Evolutionary conservation across 2,797 vertebrate genomes (phyloP), one percentile per base, ranked within the genome.

Genomic region (Danio jaintianensis): DNA sequence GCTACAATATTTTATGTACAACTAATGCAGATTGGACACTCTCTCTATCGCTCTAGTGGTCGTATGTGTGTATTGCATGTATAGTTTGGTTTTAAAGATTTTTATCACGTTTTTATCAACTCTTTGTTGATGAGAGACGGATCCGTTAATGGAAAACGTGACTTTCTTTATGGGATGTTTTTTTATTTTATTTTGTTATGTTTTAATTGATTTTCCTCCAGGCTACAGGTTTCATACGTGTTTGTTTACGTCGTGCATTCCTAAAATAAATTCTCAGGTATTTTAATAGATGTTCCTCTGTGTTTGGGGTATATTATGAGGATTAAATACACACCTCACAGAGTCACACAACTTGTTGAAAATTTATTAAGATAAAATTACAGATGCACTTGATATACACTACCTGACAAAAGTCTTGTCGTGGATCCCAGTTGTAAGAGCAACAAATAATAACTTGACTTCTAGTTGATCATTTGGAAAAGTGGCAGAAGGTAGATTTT

Each of bases 241-340:
- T 47, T 45, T 56, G 48, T 84, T 67, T 74, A 16, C 15, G 3
- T 13, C 38, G 13, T 40, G 9, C 4, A 53, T 75, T 82, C 8
- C 43, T 63, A 40, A 68, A 84, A 84, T 84, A 84, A 79, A 84
- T 79, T 29, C 4, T 59, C 74, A 71, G 43, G 22, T 75, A 40
- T 84, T 84, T 84, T 63, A 84, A 50, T n/a, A 38, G 22, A 42
- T 40, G 43, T 50, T 55, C n/a, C 8, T 64, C 10, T 47, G 53
- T 47, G 12, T 74, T 59, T 1, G 18, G 8, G 47, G 15, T 69
- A 7, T n/a, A n/a, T 50, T 55, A 71, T 52, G 1, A 69, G 7
- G 29, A 12, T 18, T 29, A 12, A 18, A n/a, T 16, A 5, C 16
- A 69, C 48, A 69, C 29, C 4, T 47, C 11, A 5, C 0, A 52